Percentiles rank a stretch among this genome's conserved stretches.
phyloP scores from a whole-genome alignment of 2,888 invertebrate species.

The Mongoloraphidia duomilia region DNA sequence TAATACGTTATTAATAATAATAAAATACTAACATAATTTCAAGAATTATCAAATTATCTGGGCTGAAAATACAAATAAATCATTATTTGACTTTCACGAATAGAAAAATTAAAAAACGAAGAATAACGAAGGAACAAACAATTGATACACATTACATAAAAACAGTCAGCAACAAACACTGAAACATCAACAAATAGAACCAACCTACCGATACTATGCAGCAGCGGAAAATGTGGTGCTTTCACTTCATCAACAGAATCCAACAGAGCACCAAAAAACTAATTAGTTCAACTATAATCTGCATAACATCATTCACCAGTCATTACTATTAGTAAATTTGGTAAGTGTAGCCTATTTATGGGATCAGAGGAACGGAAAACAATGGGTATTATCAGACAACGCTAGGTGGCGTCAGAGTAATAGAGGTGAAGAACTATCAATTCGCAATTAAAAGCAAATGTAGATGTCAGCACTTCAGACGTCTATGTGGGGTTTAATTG shows the following conservation, averaged over 20 bases:
- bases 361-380: too few species aligned
- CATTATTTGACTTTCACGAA: too few species aligned
- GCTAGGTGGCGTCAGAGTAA: too few species aligned
- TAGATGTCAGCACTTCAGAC: too few species aligned
- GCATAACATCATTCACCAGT: slow-evolving; percentile 1
- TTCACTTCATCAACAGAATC: slow-evolving; percentile 33
- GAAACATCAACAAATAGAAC: slow-evolving; percentile 18
- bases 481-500: too few species aligned
- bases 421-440: too few species aligned
- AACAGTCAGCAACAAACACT: slow-evolving; percentile 4
- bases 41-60: too few species aligned
- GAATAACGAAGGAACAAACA: neutral
- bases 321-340: neutral
- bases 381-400: too few species aligned
- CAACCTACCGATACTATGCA: slow-evolving; percentile 45
- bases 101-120: slow-evolving; percentile 5
- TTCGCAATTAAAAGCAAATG: too few species aligned
- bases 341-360: neutral
- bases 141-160: neutral
- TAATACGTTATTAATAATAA: too few species aligned
- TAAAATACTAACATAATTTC: neutral
- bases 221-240: slow-evolving; percentile 46
- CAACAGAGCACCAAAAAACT: slow-evolving; percentile 6
- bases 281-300: neutral
- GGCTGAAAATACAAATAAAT: too few species aligned